Conservation (phyloP, 1,140 invertebrate genomes). For the Neodiprion lecontei region DNA sequence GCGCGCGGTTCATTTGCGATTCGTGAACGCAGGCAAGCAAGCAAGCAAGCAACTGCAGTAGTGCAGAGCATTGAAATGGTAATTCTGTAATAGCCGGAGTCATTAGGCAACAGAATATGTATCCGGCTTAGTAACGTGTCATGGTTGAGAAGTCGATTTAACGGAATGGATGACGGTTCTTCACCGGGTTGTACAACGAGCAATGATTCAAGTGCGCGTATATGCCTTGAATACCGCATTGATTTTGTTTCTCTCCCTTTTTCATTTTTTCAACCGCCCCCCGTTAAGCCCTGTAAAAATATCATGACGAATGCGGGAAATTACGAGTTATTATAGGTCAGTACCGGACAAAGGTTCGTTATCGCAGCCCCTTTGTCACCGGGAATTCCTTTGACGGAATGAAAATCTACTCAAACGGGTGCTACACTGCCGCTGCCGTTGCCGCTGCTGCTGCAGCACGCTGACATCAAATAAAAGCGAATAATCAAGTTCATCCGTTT, state of each 20-base stretch:
- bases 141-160: too few relatives aligned
- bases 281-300: neutral
- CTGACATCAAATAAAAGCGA: neutral
- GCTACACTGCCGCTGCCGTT: too few relatives aligned
- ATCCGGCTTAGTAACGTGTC: neutral
- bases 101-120: neutral
- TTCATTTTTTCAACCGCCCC: neutral
- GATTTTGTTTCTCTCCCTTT: neutral
- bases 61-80: neutral
- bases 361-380: neutral
- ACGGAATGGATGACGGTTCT: too few relatives aligned
- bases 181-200: neutral
- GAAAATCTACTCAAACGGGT: neutral
- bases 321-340: neutral
- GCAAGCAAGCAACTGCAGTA: neutral
- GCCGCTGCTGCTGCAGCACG: too few relatives aligned
- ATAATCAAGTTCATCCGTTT: neutral
- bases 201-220: neutral
- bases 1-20: neutral
- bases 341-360: constrained; percentile 1
- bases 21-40: neutral
- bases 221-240: neutral
- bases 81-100: neutral
- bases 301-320: neutral
- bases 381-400: neutral